Conservation (phyloP, 2,797 vertebrate species). For the Gallinago solitaria region DNA sequence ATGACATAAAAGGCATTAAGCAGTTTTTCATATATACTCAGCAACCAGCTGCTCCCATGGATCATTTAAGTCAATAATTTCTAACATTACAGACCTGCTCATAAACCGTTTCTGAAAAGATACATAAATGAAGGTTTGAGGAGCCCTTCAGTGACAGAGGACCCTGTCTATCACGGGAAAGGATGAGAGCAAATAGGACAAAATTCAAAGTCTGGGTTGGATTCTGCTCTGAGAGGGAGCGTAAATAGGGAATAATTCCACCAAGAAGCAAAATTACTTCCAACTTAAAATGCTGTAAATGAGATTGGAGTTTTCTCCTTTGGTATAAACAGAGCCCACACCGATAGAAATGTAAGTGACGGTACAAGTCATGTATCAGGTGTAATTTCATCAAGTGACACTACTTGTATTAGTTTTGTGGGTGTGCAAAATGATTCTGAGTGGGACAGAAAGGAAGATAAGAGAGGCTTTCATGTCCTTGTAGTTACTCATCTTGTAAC, state of each 20-base stretch:
- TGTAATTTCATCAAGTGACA: conserved; percentile 45
- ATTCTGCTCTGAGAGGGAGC: neutral
- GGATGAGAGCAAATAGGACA: neutral
- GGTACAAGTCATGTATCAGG: conserved; percentile 13
- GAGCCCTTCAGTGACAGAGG: neutral
- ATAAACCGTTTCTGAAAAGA: neutral
- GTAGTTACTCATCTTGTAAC: conserved; percentile 48
- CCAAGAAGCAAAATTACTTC: neutral
- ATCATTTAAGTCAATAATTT: neutral
- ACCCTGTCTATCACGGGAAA: neutral
- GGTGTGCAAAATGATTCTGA: conserved; percentile 56
- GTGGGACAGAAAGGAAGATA: conserved; percentile 34
- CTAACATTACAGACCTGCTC: neutral
- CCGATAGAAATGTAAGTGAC: neutral
- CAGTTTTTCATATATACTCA: neutral
- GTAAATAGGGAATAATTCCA: neutral
- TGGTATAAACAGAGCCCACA: conserved; percentile 23
- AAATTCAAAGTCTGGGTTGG: neutral
- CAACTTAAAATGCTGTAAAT: conserved; percentile 1
- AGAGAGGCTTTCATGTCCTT: conserved; percentile 44
- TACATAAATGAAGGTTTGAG: neutral
- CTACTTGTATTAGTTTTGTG: conserved; percentile 47
- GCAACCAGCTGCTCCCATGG: neutral
- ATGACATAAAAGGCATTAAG: neutral
- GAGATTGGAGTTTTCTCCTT: neutral